phyloP scores from a whole-genome alignment of 2,113 vertebrate genomes.

The Epinephelus cyanopodus region DNA sequence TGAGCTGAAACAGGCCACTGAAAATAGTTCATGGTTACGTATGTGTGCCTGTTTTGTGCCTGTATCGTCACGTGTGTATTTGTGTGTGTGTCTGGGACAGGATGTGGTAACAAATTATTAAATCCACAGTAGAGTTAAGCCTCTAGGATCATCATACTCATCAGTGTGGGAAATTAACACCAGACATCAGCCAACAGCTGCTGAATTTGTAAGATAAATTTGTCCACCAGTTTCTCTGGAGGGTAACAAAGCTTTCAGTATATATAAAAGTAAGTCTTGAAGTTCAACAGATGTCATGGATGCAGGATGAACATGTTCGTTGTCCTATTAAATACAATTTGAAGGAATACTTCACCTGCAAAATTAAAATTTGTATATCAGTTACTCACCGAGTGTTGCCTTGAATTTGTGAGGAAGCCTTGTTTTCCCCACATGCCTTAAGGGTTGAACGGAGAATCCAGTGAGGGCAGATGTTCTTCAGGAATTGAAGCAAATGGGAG shows the following conservation, averaged over 20 bases:
- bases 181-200: slow-evolving; percentile 17
- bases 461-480: too few species aligned
- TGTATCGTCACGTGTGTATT: neutral
- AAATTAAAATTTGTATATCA: too few species aligned
- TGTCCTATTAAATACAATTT: neutral
- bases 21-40: slow-evolving; percentile 22
- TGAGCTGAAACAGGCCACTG: slow-evolving; percentile 38
- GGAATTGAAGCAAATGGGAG: too few species aligned
- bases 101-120: slow-evolving; percentile 32
- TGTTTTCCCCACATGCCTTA: too few species aligned
- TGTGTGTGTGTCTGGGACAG: neutral
- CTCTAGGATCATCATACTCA: slow-evolving; percentile 25
- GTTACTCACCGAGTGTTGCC: too few species aligned
- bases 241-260: neutral
- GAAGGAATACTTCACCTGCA: too few species aligned
- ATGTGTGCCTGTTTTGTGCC: slow-evolving; percentile 22
- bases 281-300: neutral
- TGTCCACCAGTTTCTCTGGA: neutral
- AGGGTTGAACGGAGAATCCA: too few species aligned
- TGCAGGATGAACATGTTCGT: neutral
- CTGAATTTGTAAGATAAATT: neutral
- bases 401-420: too few species aligned
- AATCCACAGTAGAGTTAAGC: slow-evolving; percentile 28
- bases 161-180: slow-evolving; percentile 31
- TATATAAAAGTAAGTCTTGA: neutral